phyloP scores from a whole-genome alignment of 2,113 vertebrate species.

The Rhinolophus sinicus region DNA sequence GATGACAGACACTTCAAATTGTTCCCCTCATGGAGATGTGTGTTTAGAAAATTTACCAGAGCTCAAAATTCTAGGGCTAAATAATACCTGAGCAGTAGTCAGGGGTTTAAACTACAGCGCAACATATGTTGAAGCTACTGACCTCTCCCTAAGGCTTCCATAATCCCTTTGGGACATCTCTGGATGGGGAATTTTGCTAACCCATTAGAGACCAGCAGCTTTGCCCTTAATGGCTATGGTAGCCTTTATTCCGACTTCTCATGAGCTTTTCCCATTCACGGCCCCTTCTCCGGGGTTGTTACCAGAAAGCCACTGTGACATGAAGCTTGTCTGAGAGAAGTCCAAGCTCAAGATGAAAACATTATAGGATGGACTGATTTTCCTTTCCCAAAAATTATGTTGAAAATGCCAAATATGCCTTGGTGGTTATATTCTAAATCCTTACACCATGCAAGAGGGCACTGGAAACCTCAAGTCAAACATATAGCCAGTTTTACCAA shows the following conservation, averaged over 20 bases:
- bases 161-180: background rate
- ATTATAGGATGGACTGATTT: background rate
- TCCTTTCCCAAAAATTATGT: background rate
- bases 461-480: background rate
- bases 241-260: background rate
- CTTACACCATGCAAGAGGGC: background rate
- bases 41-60: background rate
- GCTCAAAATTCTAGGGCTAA: background rate
- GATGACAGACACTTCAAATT: background rate
- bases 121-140: background rate
- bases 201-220: background rate
- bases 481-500: background rate
- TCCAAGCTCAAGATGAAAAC: background rate
- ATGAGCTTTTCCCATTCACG: background rate
- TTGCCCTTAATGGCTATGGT: background rate
- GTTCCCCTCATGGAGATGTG: background rate
- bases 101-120: background rate
- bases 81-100: background rate
- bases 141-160: background rate
- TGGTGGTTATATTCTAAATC: background rate
- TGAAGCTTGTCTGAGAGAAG: background rate
- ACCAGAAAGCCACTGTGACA: background rate
- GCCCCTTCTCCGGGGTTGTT: background rate
- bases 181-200: background rate
- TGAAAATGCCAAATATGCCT: background rate